phyloP scores from a whole-genome alignment of 53 echinoderm and acorn worm genomes.

The Holothuria scabra region DNA sequence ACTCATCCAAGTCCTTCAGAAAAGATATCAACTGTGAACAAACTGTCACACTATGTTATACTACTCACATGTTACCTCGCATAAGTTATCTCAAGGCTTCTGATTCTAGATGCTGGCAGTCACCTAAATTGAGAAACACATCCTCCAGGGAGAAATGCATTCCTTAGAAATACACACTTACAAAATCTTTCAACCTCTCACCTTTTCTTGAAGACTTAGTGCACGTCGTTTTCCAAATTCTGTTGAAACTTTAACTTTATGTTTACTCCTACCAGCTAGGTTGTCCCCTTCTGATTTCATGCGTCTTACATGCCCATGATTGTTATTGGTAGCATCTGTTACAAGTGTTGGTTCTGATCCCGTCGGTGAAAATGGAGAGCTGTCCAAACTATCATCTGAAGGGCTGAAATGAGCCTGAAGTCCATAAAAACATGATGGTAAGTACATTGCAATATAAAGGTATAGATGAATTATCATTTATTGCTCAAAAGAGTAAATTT shows the following conservation, averaged over 20 bases:
- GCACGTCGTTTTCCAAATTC: slow-evolving; percentile 29
- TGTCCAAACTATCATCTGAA: slow-evolving; percentile 15
- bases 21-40: no score
- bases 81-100: no score
- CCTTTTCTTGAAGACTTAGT: slow-evolving; percentile 36
- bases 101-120: no score
- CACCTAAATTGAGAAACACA: no score
- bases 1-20: no score
- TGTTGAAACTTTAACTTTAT: background rate
- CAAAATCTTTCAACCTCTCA: background rate
- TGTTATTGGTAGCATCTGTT: slow-evolving; percentile 22
- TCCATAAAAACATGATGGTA: background rate
- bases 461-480: no score
- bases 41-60: no score
- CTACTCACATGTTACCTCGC: no score
- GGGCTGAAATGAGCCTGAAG: slow-evolving; percentile 34
- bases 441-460: no score
- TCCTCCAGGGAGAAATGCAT: no score
- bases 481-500: no score
- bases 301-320: slow-evolving; percentile 39
- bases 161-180: no score
- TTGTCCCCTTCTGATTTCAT: slow-evolving; percentile 45
- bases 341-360: slow-evolving; percentile 25
- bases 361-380: slow-evolving; percentile 36
- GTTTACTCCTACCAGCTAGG: slow-evolving; percentile 7